Evolutionary conservation across 92 coral and sea anemone species (phyloP).

Genomic region (Zoanthus gigantus): DNA sequence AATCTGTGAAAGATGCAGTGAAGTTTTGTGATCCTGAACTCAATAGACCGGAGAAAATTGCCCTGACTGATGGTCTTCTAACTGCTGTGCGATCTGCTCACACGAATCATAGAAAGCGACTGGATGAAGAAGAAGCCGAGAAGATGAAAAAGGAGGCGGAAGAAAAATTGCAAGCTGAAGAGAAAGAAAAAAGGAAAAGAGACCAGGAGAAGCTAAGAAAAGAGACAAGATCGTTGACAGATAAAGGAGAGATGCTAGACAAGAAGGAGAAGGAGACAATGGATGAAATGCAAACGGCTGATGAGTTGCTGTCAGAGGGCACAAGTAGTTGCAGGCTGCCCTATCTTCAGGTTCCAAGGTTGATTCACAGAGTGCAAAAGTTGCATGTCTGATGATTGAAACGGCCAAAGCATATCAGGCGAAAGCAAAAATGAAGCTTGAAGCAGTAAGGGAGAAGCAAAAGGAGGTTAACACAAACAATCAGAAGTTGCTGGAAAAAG

Average conservation of each 20-base stretch:
- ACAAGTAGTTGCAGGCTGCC: neutral
- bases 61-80: neutral
- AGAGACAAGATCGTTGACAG: constrained; percentile 13
- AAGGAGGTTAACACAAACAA: too few relatives aligned
- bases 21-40: too few relatives aligned
- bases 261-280: constrained; percentile 33
- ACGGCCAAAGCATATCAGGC: constrained; percentile 49
- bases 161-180: constrained; percentile 35
- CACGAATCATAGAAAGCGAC: neutral
- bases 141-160: neutral
- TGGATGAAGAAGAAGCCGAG: too few relatives aligned
- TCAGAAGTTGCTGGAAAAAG: constrained; percentile 39
- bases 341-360: neutral
- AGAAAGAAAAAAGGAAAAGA: constrained; percentile 17
- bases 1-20: too few relatives aligned
- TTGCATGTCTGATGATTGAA: constrained; percentile 46
- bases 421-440: constrained; percentile 47
- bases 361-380: constrained; percentile 30
- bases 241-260: neutral
- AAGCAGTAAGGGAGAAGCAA: constrained; percentile 10
- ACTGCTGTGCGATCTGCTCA: neutral
- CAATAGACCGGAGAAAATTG: too few relatives aligned
- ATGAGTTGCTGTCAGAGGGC: constrained; percentile 1
- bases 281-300: too few relatives aligned
- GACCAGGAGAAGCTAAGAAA: too few relatives aligned